These are phyloP conservation scores for Oreocharis arfaki DNA, from an alignment of 2,113 vertebrate species.

Conservation along the genomic window DNA sequence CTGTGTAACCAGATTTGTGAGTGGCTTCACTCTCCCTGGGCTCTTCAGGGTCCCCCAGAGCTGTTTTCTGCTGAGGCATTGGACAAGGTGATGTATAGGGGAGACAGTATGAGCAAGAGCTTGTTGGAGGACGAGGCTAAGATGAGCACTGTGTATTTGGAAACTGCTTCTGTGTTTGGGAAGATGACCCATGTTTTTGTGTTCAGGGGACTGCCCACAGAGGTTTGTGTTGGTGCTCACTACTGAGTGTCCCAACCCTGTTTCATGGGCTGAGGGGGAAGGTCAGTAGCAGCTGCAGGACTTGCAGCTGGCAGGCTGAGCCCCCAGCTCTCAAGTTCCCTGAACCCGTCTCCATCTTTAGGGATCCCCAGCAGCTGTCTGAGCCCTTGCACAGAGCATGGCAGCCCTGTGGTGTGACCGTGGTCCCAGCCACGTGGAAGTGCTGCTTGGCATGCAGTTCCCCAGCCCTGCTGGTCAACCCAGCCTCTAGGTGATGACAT, in stretches of 20 bases:
- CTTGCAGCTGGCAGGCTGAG: neutral
- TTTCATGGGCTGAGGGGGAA: neutral
- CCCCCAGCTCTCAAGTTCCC: neutral
- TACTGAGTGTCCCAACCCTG: accelerated
- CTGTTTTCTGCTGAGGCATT: neutral
- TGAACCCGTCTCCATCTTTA: neutral
- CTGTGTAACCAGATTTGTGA: accelerated
- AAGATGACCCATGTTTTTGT: accelerated
- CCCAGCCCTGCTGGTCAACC: neutral
- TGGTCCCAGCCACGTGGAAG: neutral
- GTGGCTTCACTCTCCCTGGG: accelerated
- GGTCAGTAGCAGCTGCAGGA: neutral
- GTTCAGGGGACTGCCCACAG: accelerated
- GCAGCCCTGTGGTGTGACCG: neutral
- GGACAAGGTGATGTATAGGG: neutral
- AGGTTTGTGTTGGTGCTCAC: neutral
- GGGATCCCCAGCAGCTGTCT: neutral
- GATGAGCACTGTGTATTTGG: neutral
- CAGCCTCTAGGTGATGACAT: accelerated
- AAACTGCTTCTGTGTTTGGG: neutral
- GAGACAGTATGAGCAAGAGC: neutral
- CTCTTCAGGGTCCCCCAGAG: neutral
- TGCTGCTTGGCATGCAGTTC: neutral
- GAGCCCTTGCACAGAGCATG: neutral
- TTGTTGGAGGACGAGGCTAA: neutral